phyloP scores from a whole-genome alignment of 1,140 invertebrate species.

The Eulimnadia texana region DNA sequence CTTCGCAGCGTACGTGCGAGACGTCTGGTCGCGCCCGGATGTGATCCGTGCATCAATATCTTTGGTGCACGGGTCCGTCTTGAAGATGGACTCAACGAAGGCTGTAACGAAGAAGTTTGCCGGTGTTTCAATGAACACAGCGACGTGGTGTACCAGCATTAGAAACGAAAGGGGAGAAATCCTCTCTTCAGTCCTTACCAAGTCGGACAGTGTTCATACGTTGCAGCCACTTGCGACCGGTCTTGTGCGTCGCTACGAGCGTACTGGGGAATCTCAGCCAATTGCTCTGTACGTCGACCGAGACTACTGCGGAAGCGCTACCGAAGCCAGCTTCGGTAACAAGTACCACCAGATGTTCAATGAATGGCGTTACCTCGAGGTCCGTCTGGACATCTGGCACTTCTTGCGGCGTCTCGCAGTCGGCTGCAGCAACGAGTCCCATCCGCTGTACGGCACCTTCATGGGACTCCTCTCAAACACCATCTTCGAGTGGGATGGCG shows the following conservation, averaged over 20 bases:
- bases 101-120: too few species aligned
- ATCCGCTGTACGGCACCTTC: neutral
- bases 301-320: neutral
- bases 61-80: too few species aligned
- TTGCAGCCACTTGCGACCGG: neutral
- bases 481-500: neutral
- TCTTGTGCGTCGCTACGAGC: neutral
- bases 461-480: neutral
- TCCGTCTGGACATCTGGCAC: neutral
- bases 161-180: neutral
- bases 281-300: conserved; percentile 1
- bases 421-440: neutral
- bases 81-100: too few species aligned
- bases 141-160: neutral
- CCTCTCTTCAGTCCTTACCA: neutral
- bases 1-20: too few species aligned
- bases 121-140: too few species aligned
- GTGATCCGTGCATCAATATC: too few species aligned
- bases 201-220: neutral
- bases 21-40: too few species aligned
- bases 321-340: neutral
- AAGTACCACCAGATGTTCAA: neutral
- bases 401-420: neutral
- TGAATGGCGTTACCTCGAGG: neutral
- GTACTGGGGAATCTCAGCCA: neutral